Base-by-base conservation (phyloP, 1,140 invertebrate genomes). In the Drosophila micromelanica region DNA sequence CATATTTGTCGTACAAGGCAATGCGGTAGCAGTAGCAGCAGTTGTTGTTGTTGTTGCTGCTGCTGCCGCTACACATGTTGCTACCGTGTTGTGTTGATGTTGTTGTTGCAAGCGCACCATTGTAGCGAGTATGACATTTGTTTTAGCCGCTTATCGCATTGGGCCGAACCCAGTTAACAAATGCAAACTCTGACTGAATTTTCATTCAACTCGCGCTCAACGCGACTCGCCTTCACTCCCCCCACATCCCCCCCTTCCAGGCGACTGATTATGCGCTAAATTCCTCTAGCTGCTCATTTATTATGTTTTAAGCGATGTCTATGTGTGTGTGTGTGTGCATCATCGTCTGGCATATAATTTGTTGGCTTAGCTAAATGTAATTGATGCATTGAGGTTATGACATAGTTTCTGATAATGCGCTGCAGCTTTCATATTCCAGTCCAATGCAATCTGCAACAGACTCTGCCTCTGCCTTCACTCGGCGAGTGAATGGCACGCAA, bases 141-240 rank as follows among this genome's bases (percentile, higher is more conserved):
- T 87, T 87, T 87, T 87, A 89, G 72, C 61, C 84, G 84, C 84
- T 87, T 87, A 87, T 87, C 84, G 78, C 76, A 76, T 54, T 89
- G 72, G 49, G 75, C 71, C 79, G 51, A 63, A 56, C 49, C 65
- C 60, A 59, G 64, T 64, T 81, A 56, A 56, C 73, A 48, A 48
- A 35, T 32, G 30, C 30, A 32, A 42, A 46, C 77, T 63, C 57
- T 38, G 11, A 49, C 46, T 49, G 62, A 43, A 64, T 64, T 60
- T 67, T 65, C 61, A 51, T 65, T 74, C 67, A 51, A 60, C 56
- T 20, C 43, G 32, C 32, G 32, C 32, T 35, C 32, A 27, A 27
- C 2, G 27, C 27, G 27, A 27, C 15, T 2, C 12, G 30, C 6
- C 12, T 23, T 15, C 43, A 15, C 12, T 17, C 13, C n/a, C n/a